Evolutionary conservation across 2,797 vertebrate species (phyloP).

Genomic region (Trichosurus vulpecula): DNA sequence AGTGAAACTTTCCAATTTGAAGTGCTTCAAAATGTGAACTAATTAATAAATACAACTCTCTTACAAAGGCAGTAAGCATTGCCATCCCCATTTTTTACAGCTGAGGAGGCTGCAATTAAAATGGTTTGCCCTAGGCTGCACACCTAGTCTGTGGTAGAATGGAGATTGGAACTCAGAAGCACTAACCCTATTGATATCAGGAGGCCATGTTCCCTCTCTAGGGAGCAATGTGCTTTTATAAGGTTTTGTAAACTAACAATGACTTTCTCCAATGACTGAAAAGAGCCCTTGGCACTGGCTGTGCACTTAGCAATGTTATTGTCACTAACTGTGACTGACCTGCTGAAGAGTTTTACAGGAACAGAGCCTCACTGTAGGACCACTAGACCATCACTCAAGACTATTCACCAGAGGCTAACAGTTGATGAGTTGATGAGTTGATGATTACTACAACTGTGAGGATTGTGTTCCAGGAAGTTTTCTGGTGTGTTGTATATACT

Average conservation of each 20-base stretch:
- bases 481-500: not conserved
- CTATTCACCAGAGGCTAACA: conserved; percentile 11
- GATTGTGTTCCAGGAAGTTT: not conserved
- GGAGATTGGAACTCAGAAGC: conserved; percentile 21
- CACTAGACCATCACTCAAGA: not conserved
- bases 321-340: conserved; percentile 66
- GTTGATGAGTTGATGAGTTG: not conserved
- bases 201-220: conserved; percentile 47
- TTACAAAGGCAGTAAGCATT: conserved; percentile 36
- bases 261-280: conserved; percentile 48
- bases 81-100: conserved; percentile 68
- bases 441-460: conserved; percentile 42
- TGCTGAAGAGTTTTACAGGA: conserved; percentile 63
- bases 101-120: conserved; percentile 68
- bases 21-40: conserved; percentile 73
- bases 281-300: conserved; percentile 54
- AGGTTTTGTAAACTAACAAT: conserved; percentile 36
- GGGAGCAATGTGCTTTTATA: conserved; percentile 53
- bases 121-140: conserved; percentile 60
- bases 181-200: conserved; percentile 45
- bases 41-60: conserved; percentile 74
- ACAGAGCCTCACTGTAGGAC: conserved; percentile 20
- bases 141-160: not conserved
- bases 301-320: conserved; percentile 69
- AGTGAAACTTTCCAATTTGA: conserved; percentile 70